Evolutionary conservation across 2,113 vertebrate species (phyloP), one percentile per base, ranked within the genome.

Genomic region (Lonchura striata): DNA sequence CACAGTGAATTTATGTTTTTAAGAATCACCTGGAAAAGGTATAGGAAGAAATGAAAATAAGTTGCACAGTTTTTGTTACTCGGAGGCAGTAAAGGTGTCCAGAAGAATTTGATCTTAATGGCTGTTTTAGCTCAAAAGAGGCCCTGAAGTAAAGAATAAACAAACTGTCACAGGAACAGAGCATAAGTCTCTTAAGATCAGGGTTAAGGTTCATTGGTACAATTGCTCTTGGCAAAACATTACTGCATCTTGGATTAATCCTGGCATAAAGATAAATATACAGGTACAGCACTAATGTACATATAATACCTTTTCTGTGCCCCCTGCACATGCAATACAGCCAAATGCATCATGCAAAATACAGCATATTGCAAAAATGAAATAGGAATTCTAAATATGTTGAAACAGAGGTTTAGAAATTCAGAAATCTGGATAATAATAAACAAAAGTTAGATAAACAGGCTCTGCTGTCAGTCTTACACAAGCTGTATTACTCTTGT

Each of bases 111-210:
- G 82, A 60, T 88, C 61, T 88, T 93, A 95, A 94, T 95, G 88
- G 96, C 88, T 96, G 86, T 94, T 95, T 96, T 77, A 96, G 81
- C 88, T 96, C 90, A 94, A 88, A 94, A 97, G 92, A 86, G 92
- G 89, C 96, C 96, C 96, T 92, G 93, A 96, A 97, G 96, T 94
- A 84, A 95, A 96, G 90, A 95, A 95, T 86, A 96, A 97, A 97
- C 94, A 96, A 96, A 95, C 94, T 96, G 96, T 96, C 96, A 95
- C 35, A 96, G 84, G 66, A 97, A 94, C 94, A 90, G 82, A 86
- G 74, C 97, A 49, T 60, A 91, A 95, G 95, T 96, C 95, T 94
- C 95, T 95, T 86, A 94, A 90, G 72, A 96, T 97, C 95, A 97
- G 90, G 95, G 95, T 94, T 94, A 96, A 96, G 95, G 95, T 96